A percentile compares a stretch with the other conserved stretches of the same genome.
Conservation (phyloP, 2,888 invertebrate species). For the Theodoxus fluviatilis region DNA sequence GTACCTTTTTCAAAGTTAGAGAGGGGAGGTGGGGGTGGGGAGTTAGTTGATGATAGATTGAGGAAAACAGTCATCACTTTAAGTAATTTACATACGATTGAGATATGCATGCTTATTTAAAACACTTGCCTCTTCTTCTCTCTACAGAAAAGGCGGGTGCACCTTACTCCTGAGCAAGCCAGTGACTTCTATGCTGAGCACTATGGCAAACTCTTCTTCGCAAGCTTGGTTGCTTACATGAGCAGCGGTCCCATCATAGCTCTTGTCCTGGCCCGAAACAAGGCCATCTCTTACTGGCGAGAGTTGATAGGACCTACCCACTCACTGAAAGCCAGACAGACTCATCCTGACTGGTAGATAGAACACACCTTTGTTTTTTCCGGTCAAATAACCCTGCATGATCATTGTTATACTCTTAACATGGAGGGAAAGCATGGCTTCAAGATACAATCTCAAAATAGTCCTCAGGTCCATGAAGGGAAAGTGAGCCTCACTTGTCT, state of each 20-base stretch:
- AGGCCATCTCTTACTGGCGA: slow-evolving; percentile 78
- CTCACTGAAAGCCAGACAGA: slow-evolving; percentile 68
- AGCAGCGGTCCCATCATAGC: slow-evolving; percentile 79
- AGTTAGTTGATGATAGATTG: too few species aligned
- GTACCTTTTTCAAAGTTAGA: not conserved
- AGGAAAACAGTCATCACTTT: not conserved
- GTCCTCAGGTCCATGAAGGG: too few species aligned
- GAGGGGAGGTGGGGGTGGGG: too few species aligned
- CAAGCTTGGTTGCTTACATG: slow-evolving; percentile 81
- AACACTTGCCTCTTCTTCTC: slow-evolving; percentile 20
- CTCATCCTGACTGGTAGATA: slow-evolving; percentile 72
- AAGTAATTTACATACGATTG: too few species aligned
- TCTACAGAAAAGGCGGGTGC: slow-evolving; percentile 74
- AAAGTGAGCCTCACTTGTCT: too few species aligned
- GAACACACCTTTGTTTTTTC: not conserved
- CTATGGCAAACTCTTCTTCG: slow-evolving; percentile 78
- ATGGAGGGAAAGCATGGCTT: too few species aligned
- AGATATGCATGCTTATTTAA: too few species aligned
- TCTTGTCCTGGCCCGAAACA: slow-evolving; percentile 73
- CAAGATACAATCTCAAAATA: too few species aligned
- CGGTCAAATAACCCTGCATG: too few species aligned
- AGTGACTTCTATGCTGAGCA: slow-evolving; percentile 83
- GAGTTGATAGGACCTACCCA: slow-evolving; percentile 77
- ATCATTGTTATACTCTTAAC: too few species aligned
- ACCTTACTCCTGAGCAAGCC: slow-evolving; percentile 83